Conservation (phyloP, 2,888 invertebrate genomes). For the Lycophotia porphyrea region DNA sequence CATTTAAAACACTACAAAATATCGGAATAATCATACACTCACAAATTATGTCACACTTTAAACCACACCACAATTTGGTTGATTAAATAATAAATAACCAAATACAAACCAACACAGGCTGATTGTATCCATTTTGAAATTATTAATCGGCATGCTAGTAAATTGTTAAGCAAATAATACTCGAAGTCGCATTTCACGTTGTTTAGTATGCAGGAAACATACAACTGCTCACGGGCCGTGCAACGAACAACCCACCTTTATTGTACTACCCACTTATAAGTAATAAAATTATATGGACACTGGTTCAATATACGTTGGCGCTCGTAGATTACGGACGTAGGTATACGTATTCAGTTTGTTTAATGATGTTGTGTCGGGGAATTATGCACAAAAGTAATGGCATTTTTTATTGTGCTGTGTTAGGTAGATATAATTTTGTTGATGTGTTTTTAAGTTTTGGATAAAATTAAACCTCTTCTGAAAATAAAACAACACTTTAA, state of each 20-base stretch:
- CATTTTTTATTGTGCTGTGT: conserved; percentile 4
- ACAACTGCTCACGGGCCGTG: conserved; percentile 46
- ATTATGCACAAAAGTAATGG: conserved; percentile 20
- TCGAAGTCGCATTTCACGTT: conserved; percentile 58
- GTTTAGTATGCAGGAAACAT: conserved; percentile 65
- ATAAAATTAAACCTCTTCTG: neutral
- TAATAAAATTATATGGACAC: conserved; percentile 67
- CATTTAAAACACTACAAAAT: neutral
- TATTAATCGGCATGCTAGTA: conserved; percentile 51
- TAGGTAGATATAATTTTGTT: conserved; percentile 5
- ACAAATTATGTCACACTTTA: neutral
- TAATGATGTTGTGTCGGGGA: conserved; percentile 28
- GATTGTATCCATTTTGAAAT: conserved; percentile 43
- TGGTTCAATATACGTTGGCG: conserved; percentile 41
- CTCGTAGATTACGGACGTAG: conserved; percentile 26
- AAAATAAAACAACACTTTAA: neutral
- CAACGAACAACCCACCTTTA: conserved; percentile 62
- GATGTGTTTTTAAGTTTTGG: neutral
- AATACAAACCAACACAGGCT: conserved; percentile 19
- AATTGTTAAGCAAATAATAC: conserved; percentile 50
- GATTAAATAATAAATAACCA: conserved; percentile 40
- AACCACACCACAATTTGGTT: conserved; percentile 7
- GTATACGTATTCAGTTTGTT: conserved; percentile 19
- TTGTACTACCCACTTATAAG: conserved; percentile 64
- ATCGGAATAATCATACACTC: neutral